A percentile compares a stretch with the other conserved stretches of the same genome.
phyloP scores from a whole-genome alignment of 2,797 vertebrate genomes.

The Holocentrus rufus region DNA sequence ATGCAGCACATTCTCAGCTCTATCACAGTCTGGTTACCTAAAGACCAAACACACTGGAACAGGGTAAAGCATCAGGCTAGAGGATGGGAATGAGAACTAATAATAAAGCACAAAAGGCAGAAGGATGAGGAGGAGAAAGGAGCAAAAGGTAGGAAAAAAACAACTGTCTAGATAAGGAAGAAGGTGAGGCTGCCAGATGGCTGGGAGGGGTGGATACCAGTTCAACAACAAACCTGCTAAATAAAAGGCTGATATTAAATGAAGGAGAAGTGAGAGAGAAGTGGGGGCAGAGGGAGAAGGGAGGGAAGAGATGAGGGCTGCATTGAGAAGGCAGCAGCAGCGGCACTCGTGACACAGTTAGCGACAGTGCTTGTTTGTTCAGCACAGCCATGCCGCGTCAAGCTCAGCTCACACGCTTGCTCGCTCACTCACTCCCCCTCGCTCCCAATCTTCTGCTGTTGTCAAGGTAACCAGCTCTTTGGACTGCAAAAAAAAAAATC shows the following conservation, averaged over 20 bases:
- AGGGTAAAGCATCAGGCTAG: conserved; percentile 18
- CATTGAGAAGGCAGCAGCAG: conserved; percentile 60
- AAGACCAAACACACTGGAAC: conserved; percentile 27
- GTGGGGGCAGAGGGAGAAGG: conserved; percentile 39
- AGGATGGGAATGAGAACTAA: conserved; percentile 16
- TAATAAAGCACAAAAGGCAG: conserved; percentile 19
- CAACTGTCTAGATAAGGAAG: conserved; percentile 15
- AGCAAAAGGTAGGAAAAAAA: conserved; percentile 32
- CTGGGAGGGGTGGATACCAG: conserved; percentile 40
- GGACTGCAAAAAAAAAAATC: conserved; percentile 57
- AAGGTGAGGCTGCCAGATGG: conserved; percentile 35
- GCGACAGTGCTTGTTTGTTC: conserved; percentile 77
- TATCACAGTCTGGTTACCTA: conserved; percentile 15
- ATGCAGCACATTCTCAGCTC: conserved; percentile 9
- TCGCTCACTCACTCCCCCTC: conserved; percentile 59
- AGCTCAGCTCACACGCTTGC: conserved; percentile 64
- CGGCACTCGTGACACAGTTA: conserved; percentile 79
- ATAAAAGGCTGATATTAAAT: conserved; percentile 65
- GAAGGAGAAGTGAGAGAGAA: conserved; percentile 37
- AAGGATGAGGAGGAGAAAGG: conserved; percentile 6
- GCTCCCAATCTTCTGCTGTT: conserved; percentile 80
- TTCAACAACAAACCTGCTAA: conserved; percentile 48
- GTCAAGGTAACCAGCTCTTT: conserved; percentile 85
- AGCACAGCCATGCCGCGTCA: conserved; percentile 68
- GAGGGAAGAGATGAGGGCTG: conserved; percentile 44